Evolutionary conservation across 2,888 invertebrate species (phyloP).

Genomic region (Philereme transversata): DNA sequence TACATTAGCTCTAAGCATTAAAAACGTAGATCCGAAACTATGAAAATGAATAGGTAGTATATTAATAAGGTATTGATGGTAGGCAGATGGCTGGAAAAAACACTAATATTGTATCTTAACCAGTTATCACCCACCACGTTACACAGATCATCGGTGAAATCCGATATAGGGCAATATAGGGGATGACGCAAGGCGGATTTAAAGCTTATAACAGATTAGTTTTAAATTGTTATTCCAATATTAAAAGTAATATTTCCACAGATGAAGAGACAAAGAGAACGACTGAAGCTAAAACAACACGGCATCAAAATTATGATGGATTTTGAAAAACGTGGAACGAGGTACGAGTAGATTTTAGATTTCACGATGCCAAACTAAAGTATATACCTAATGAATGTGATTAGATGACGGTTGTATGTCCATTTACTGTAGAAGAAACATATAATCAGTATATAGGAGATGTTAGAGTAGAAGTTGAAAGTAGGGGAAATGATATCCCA

Average conservation of each 20-base stretch:
- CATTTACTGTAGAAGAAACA: constrained; percentile 76
- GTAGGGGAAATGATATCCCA: constrained; percentile 54
- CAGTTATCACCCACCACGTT: too few relatives aligned
- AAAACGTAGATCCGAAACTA: too few relatives aligned
- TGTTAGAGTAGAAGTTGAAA: constrained; percentile 39
- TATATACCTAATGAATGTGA: constrained; percentile 59
- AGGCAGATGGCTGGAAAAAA: too few relatives aligned
- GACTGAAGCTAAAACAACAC: constrained; percentile 51
- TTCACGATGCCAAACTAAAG: constrained; percentile 77
- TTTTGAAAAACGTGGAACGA: constrained; percentile 28
- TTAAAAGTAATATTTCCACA: constrained; percentile 46
- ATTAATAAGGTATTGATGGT: too few relatives aligned
- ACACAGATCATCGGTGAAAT: too few relatives aligned
- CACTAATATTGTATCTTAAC: too few relatives aligned
- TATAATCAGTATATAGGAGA: constrained; percentile 54
- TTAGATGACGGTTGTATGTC: constrained; percentile 76
- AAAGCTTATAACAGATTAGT: too few relatives aligned
- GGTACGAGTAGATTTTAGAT: constrained; percentile 38
- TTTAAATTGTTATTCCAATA: background rate
- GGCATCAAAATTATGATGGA: constrained; percentile 33
- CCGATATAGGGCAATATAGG: too few relatives aligned
- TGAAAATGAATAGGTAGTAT: too few relatives aligned
- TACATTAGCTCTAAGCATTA: too few relatives aligned
- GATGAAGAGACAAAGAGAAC: constrained; percentile 69
- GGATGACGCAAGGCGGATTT: too few relatives aligned